These are phyloP conservation scores for Lepilemur ruficaudatus DNA, from an alignment of 2,797 vertebrate genomes.

Conservation along the genomic window DNA sequence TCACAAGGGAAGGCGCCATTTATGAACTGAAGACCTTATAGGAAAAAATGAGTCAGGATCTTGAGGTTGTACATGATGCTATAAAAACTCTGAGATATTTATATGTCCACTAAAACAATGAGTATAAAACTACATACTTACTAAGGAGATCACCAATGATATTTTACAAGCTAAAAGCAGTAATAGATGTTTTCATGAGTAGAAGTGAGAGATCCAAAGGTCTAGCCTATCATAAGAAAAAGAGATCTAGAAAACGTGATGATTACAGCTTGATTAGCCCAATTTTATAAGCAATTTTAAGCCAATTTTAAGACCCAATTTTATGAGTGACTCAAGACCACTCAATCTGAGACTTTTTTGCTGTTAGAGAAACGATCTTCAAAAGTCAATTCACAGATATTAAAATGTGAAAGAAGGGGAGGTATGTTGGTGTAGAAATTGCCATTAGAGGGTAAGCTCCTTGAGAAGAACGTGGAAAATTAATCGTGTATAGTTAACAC, in stretches of 20 bases:
- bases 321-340: background rate
- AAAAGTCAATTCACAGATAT: background rate
- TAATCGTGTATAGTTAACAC: background rate
- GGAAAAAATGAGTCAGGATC: slow-evolving; percentile 2
- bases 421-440: background rate
- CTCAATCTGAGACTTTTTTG: background rate
- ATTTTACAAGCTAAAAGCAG: background rate
- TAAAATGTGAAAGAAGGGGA: background rate
- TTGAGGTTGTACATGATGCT: background rate
- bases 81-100: slow-evolving; percentile 10
- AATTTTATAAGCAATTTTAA: background rate
- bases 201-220: background rate
- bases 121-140: background rate
- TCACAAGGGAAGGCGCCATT: background rate
- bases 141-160: background rate
- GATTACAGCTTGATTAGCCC: background rate
- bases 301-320: background rate
- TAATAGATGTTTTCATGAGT: background rate
- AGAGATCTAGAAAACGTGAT: background rate
- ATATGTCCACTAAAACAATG: background rate
- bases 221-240: background rate
- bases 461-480: background rate
- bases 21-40: background rate
- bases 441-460: background rate
- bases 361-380: background rate